A percentile compares a stretch with the other conserved stretches of the same genome.
Evolutionary conservation across 1,140 invertebrate genomes (phyloP).

Genomic region (Trichonephila clavata): DNA sequence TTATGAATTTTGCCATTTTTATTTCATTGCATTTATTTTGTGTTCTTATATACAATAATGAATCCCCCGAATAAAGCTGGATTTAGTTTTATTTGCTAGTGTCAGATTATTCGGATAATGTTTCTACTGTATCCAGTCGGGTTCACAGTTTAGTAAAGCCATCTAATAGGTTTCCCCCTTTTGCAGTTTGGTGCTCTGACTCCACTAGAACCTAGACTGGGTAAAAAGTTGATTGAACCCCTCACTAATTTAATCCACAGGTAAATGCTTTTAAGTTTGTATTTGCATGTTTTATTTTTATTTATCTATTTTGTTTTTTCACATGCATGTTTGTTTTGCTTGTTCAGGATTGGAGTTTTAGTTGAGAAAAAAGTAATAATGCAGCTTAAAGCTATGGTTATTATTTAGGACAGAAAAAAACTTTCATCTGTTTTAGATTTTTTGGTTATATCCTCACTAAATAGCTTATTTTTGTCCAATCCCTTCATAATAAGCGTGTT

Average conservation of each 20-base stretch:
- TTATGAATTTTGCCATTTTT: slow-evolving; percentile 75
- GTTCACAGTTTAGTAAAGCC: slow-evolving; percentile 61
- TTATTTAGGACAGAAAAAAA: not conserved
- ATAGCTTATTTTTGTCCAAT: not conserved
- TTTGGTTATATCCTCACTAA: not conserved
- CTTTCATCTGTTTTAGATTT: not conserved
- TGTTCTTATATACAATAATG: not conserved
- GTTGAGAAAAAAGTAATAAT: not conserved
- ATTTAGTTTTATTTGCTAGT: not conserved
- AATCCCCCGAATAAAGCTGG: not conserved
- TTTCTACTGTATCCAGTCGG: slow-evolving; percentile 59
- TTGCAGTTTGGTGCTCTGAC: slow-evolving; percentile 99
- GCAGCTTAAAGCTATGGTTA: slow-evolving; percentile 22
- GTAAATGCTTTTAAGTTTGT: slow-evolving; percentile 84
- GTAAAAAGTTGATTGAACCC: slow-evolving; percentile 99
- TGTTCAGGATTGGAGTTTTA: not conserved
- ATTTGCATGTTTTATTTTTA: slow-evolving; percentile 61
- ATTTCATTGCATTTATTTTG: slow-evolving; percentile 37
- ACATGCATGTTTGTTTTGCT: not conserved
- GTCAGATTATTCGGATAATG: slow-evolving; percentile 26
- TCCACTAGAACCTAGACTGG: slow-evolving; percentile 99
- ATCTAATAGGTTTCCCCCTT: slow-evolving; percentile 78
- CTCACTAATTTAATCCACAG: slow-evolving; percentile 99
- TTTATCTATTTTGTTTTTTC: not conserved
- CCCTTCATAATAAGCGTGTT: not conserved